Percentiles rank a stretch among this genome's conserved stretches.
Evolutionary conservation across 2,888 invertebrate genomes (phyloP).

Genomic region (Dysmachus trigonus): DNA sequence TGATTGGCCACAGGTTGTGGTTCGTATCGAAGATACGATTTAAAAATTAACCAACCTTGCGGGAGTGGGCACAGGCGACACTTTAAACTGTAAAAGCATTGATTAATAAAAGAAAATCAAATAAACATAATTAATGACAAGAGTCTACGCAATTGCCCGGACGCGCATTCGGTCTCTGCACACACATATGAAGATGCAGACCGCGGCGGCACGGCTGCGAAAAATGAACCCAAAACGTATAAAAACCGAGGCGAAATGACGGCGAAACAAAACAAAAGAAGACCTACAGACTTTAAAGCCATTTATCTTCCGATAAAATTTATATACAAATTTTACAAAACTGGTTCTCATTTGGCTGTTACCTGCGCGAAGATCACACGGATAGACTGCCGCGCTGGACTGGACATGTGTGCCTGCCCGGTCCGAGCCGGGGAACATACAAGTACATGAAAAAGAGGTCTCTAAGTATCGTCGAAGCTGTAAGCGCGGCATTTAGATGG

Average conservation of each 20-base stretch:
- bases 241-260: conserved; percentile 7
- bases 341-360: conserved; percentile 49
- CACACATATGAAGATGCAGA: neutral
- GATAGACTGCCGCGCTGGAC: conserved; percentile 22
- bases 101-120: neutral
- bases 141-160: neutral
- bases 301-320: conserved; percentile 46
- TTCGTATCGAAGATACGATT: neutral
- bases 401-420: conserved; percentile 21
- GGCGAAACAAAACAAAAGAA: conserved; percentile 29
- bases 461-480: neutral
- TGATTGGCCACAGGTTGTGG: neutral
- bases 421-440: neutral
- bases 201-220: neutral
- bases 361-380: conserved; percentile 44
- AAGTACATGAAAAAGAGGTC: neutral
- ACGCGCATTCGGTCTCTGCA: neutral
- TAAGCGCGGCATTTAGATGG: neutral
- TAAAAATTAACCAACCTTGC: neutral
- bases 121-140: neutral
- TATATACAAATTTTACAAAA: conserved; percentile 47
- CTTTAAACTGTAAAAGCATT: neutral
- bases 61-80: neutral
- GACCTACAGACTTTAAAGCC: conserved; percentile 32
- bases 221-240: neutral